Percentiles rank a stretch among this genome's conserved stretches.
These are phyloP conservation scores for Eulimnadia texana DNA, from an alignment of 1,140 invertebrate genomes.

Conservation along the genomic window DNA sequence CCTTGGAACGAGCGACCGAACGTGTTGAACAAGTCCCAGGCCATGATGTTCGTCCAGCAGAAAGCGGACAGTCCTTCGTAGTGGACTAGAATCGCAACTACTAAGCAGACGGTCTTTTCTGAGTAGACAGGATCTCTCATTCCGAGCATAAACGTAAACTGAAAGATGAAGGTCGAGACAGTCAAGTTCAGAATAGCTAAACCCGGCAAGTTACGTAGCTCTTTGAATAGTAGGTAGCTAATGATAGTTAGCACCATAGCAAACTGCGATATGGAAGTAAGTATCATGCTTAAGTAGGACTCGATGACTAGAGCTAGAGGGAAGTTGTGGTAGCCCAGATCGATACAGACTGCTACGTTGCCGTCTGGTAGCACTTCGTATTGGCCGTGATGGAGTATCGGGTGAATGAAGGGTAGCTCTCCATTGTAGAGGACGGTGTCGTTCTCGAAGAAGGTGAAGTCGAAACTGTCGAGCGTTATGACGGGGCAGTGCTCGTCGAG, in stretches of 20 bases:
- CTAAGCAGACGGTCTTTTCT: not conserved
- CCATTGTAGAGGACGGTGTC: not conserved
- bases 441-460: slow-evolving; percentile 10
- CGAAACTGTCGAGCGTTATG: not conserved
- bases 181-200: slow-evolving; percentile 11
- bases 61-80: slow-evolving; percentile 28
- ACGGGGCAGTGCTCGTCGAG: not conserved
- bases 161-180: slow-evolving; percentile 4
- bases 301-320: not conserved
- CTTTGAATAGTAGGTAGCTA: slow-evolving; percentile 12
- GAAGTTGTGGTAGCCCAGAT: slow-evolving; percentile 1
- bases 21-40: slow-evolving; percentile 26
- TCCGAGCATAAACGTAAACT: slow-evolving; percentile 12
- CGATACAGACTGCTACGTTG: slow-evolving; percentile 7
- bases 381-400: slow-evolving; percentile 4
- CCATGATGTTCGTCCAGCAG: slow-evolving; percentile 37
- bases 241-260: slow-evolving; percentile 11
- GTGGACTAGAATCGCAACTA: slow-evolving; percentile 14
- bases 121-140: not conserved
- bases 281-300: slow-evolving; percentile 13
- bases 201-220: slow-evolving; percentile 16
- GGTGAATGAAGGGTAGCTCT: not conserved
- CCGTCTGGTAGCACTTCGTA: slow-evolving; percentile 8
- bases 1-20: slow-evolving; percentile 27
- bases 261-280: slow-evolving; percentile 9